A percentile compares a stretch with the other conserved stretches of the same genome.
Conservation (phyloP, 2,113 vertebrate species). For the Cheilinus undulatus region DNA sequence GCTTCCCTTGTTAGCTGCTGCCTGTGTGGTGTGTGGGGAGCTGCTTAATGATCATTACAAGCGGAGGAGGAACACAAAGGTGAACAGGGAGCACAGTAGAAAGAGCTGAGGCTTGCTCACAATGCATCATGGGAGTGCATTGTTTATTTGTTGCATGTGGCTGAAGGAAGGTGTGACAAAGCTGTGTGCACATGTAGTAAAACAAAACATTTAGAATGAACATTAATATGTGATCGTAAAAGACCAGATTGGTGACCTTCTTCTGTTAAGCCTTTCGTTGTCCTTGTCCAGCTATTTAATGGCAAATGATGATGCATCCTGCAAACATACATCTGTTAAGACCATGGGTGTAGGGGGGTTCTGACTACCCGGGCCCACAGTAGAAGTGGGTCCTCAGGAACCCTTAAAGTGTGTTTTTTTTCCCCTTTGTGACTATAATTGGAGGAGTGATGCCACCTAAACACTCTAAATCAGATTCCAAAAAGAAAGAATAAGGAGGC, state of each 20-base stretch:
- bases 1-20: constrained; percentile 44
- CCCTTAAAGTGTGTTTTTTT: no score
- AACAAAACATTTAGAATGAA: constrained; percentile 20
- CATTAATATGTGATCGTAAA: neutral
- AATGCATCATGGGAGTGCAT: neutral
- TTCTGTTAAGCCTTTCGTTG: neutral
- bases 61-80: constrained; percentile 42
- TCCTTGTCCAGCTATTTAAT: no score
- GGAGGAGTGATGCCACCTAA: no score
- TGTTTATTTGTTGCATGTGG: neutral
- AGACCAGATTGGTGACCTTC: neutral
- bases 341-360: no score
- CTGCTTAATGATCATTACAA: constrained; percentile 52
- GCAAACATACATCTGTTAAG: no score
- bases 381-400: no score
- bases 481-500: no score
- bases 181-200: neutral
- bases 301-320: no score
- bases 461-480: no score
- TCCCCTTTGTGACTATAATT: no score
- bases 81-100: constrained; percentile 28
- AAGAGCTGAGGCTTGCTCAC: constrained; percentile 7
- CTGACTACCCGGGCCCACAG: no score
- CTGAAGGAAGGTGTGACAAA: neutral
- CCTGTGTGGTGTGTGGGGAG: constrained; percentile 39